phyloP scores from a whole-genome alignment of 2,113 vertebrate species.

The Anhinga anhinga region DNA sequence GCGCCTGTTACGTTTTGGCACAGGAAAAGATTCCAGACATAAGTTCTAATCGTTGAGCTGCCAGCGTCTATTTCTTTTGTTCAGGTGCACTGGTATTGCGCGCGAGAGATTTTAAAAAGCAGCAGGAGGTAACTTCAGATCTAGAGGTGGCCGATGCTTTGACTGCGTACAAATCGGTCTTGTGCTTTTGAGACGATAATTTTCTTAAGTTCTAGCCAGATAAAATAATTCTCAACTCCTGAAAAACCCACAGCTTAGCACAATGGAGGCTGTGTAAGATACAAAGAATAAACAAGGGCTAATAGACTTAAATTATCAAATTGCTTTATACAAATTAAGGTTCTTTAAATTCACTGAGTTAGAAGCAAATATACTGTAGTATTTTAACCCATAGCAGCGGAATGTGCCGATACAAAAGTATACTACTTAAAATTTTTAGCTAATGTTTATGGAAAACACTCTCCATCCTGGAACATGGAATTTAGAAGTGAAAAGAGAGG shows the following conservation, averaged over 20 bases:
- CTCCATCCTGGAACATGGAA: background rate
- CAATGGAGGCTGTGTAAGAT: background rate
- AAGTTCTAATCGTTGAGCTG: background rate
- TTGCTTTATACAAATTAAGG: background rate
- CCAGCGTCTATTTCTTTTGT: accelerated
- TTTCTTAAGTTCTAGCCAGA: background rate
- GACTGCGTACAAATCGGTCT: background rate
- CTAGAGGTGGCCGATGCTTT: background rate
- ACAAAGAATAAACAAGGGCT: background rate
- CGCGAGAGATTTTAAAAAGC: background rate
- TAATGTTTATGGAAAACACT: background rate
- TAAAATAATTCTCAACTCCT: background rate
- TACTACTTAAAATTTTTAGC: background rate
- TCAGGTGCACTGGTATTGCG: background rate
- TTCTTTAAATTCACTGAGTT: background rate
- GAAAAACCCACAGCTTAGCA: background rate
- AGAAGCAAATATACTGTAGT: background rate
- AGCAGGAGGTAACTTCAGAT: background rate
- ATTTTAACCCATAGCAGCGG: background rate
- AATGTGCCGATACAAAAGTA: background rate
- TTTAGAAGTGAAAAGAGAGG: background rate
- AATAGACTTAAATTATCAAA: background rate
- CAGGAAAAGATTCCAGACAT: background rate
- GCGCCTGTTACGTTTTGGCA: background rate
- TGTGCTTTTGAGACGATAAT: background rate